Conservation (phyloP, 2,113 vertebrate species). For the Ellobius talpinus region DNA sequence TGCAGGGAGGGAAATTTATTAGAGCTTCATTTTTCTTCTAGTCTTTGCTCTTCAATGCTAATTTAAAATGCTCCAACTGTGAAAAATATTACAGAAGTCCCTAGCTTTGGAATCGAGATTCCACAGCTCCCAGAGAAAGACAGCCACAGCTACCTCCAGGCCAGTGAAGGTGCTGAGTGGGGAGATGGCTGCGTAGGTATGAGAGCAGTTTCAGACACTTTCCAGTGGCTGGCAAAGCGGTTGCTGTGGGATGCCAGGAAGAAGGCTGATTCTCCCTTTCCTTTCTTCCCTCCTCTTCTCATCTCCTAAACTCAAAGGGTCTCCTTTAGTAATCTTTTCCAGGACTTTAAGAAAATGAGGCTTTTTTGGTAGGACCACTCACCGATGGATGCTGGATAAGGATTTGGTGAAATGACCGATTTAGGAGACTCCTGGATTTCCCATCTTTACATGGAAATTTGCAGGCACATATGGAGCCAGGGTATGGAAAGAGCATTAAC, state of each 20-base stretch:
- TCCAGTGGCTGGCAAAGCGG: background rate
- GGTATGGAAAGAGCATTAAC: background rate
- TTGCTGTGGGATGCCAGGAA: background rate
- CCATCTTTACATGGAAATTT: slow-evolving; percentile 10
- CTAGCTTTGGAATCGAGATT: slow-evolving; percentile 13
- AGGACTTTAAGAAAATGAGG: background rate
- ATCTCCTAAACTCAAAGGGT: background rate
- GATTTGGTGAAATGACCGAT: slow-evolving; percentile 25
- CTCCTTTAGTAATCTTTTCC: background rate
- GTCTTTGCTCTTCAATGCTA: slow-evolving; percentile 2
- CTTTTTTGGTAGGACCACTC: background rate
- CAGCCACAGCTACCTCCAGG: background rate
- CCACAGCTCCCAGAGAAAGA: background rate
- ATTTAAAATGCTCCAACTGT: slow-evolving; percentile 60
- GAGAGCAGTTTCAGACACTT: background rate
- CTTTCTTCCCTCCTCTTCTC: background rate
- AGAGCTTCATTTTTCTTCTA: slow-evolving; percentile 20
- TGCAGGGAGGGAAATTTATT: background rate
- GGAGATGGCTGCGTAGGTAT: background rate
- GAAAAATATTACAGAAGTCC: slow-evolving; percentile 15
- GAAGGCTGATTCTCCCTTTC: background rate
- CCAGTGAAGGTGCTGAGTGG: background rate
- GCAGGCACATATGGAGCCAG: background rate
- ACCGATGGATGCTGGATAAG: background rate
- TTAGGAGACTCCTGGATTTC: background rate